Evolutionary conservation across 2,797 vertebrate genomes (phyloP).

Genomic region (Pseudochirops corinnae): DNA sequence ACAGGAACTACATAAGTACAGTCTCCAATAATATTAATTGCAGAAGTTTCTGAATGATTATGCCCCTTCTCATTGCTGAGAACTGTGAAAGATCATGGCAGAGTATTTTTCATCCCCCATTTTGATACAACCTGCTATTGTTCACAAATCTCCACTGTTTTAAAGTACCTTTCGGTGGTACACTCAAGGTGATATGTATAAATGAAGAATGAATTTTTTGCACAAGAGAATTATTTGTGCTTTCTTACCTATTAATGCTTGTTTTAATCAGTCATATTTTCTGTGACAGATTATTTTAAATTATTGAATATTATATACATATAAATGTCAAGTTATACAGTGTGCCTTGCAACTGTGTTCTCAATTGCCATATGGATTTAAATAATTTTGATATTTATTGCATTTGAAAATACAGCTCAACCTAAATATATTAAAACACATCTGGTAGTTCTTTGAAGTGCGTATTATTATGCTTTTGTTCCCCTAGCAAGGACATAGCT

Average conservation of each 20-base stretch:
- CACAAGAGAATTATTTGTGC: neutral
- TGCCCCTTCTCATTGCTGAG: neutral
- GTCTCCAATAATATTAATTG: neutral
- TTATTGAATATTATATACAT: neutral
- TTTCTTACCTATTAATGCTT: neutral
- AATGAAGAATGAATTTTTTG: neutral
- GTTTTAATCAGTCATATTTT: neutral
- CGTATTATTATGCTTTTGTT: neutral
- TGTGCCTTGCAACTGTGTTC: neutral
- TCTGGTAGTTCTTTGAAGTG: neutral
- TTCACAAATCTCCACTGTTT: neutral
- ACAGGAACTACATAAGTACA: neutral
- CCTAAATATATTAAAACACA: neutral
- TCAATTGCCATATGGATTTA: neutral
- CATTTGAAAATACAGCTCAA: neutral
- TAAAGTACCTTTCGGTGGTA: neutral
- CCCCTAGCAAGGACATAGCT: neutral
- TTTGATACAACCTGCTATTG: neutral
- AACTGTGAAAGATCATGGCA: neutral
- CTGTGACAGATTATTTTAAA: neutral
- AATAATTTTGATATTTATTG: neutral
- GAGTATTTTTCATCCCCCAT: neutral
- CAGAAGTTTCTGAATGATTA: neutral
- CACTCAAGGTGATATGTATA: neutral
- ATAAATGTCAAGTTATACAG: neutral